A percentile compares a stretch with the other conserved stretches of the same genome.
Conservation (phyloP, 2,888 invertebrate species). For the Hemistola chrysoprasaria region DNA sequence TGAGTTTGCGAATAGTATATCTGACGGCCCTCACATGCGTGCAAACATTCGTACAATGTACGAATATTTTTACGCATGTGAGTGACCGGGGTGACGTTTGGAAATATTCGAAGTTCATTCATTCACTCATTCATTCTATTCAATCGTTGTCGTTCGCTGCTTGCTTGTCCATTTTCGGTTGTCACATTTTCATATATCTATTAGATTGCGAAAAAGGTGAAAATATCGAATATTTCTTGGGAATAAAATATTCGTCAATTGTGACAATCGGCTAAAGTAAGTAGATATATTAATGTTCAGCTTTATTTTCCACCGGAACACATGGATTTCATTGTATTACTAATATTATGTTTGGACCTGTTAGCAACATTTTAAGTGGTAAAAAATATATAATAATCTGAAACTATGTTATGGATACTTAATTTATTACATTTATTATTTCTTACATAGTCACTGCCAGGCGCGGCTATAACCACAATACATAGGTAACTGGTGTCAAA, state of each 20-base stretch:
- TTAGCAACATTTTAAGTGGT: slow-evolving; percentile 4
- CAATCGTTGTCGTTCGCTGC: slow-evolving; percentile 16
- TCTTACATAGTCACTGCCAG: not conserved
- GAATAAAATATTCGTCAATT: not conserved
- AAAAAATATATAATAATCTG: slow-evolving; percentile 7
- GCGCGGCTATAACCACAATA: not conserved
- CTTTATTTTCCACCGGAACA: not conserved
- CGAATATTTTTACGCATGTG: no score
- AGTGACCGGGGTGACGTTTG: no score
- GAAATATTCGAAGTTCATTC: not conserved
- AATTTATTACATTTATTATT: not conserved
- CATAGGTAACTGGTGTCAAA: not conserved
- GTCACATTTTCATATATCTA: slow-evolving; percentile 20
- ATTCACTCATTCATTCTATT: slow-evolving; percentile 13
- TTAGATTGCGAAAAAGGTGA: slow-evolving; percentile 21
- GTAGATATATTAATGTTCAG: slow-evolving; percentile 2
- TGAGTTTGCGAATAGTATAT: no score
- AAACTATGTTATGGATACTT: not conserved
- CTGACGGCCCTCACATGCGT: no score
- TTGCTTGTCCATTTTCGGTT: slow-evolving; percentile 19
- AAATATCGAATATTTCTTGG: slow-evolving; percentile 16
- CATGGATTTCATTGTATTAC: not conserved
- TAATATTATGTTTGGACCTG: not conserved
- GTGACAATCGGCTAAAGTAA: slow-evolving; percentile 4
- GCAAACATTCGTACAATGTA: no score